Percentiles rank a stretch among this genome's conserved stretches.
These are phyloP conservation scores for Pogona vitticeps DNA, from an alignment of 2,113 vertebrate species.

Conservation along the genomic window DNA sequence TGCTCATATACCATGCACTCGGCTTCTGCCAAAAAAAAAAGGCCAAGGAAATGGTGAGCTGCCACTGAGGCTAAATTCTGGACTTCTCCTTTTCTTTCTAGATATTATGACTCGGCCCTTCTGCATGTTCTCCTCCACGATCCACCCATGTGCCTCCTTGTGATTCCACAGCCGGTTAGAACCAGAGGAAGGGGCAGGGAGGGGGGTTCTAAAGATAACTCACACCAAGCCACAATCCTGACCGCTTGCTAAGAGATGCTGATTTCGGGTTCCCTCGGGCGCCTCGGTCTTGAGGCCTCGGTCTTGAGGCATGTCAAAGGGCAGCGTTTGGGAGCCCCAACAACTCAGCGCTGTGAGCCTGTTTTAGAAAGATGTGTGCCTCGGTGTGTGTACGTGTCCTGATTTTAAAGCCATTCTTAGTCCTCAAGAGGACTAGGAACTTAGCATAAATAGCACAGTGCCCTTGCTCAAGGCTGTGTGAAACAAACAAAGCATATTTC, in stretches of 20 bases:
- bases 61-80: neutral
- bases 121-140: neutral
- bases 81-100: neutral
- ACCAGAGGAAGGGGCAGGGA: accelerated
- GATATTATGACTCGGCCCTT: neutral
- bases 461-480: too few species aligned
- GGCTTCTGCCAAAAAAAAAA: too few species aligned
- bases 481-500: too few species aligned
- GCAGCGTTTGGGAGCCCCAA: too few species aligned
- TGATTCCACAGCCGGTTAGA: neutral
- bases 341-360: too few species aligned
- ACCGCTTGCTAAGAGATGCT: accelerated
- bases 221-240: accelerated
- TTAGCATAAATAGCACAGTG: too few species aligned
- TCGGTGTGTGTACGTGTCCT: too few species aligned
- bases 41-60: neutral
- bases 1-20: neutral
- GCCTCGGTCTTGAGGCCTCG: neutral
- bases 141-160: neutral
- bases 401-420: too few species aligned
- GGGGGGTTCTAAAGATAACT: neutral
- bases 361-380: too few species aligned
- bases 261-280: neutral
- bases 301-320: too few species aligned
- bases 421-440: too few species aligned